Evolutionary conservation across 1,140 invertebrate species (phyloP), one percentile per base, ranked within the genome.

Genomic region (Oncopodura yosiiana): DNA sequence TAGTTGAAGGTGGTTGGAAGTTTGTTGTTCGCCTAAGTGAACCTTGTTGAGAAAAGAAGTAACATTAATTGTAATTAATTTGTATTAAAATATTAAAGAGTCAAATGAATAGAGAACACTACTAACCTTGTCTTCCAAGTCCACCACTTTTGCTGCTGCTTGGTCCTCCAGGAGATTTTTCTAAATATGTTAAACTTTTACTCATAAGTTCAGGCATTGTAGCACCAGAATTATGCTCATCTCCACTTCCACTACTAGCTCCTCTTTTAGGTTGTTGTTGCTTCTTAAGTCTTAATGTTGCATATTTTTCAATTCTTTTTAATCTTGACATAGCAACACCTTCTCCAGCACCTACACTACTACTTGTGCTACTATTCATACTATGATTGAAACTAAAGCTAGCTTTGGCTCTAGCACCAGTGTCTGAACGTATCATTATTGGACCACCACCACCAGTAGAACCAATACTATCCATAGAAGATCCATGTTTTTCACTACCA

Each of bases 401-500:
- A n/a, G n/a, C n/a, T 34, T 53, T 53, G 1, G 60, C 48, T 21
- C 60, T 32, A 9, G 37, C 26, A 14, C 56, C 56, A 2, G 52
- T 38, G 39, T 62, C 61, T 3, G 61, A 63, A 12, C 57, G 56
- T 5, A 54, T 53, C 56, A 60, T 56, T 43, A 46, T 19, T 12
- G 18, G 26, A 30, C 32, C 18, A 12, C 21, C 46, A 11, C 30
- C 4, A 12, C 54, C 49, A 27, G 37, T 42, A 34, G 37, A 48
- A 3, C 55, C 55, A n/a, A 62, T 46, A 53, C 60, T 62, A 26
- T 62, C 60, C 52, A 62, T 55, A 1, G 56, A 59, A 4, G 56
- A 56, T n/a, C n/a, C n/a, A 27, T 59, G 49, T 27, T 63, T 63
- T 27, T 63, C 61, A 56, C 53, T 56, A 4, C 61, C 61, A 53